Evolutionary conservation across 53 echinoderm and acorn worm species (phyloP).

Genomic region (Hippasteria phrygiana): DNA sequence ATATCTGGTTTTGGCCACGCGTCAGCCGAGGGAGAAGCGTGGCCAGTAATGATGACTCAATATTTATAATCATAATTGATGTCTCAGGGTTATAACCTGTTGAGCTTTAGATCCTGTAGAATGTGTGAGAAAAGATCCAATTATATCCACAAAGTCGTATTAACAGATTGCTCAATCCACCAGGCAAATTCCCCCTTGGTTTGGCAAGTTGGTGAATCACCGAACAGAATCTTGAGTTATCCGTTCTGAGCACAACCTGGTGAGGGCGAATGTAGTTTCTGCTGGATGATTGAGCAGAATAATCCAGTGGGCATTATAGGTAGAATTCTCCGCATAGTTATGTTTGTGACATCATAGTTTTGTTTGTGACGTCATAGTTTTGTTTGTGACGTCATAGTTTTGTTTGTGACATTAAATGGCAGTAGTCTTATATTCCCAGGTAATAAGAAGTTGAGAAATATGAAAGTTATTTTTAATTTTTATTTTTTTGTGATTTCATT

Average conservation of each 20-base stretch:
- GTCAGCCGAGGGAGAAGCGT: neutral
- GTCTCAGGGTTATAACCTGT: neutral
- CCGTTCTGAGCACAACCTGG: neutral
- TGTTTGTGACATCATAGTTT: too few relatives aligned
- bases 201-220: neutral
- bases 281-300: too few relatives aligned
- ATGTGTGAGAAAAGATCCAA: slow-evolving; percentile 24
- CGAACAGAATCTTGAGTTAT: neutral
- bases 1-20: neutral
- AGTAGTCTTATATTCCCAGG: too few relatives aligned
- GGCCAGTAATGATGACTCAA: slow-evolving; percentile 2
- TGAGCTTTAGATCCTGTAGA: slow-evolving; percentile 24
- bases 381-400: too few relatives aligned
- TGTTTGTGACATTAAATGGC: too few relatives aligned
- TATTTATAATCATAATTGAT: neutral
- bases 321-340: too few relatives aligned
- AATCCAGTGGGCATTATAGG: too few relatives aligned
- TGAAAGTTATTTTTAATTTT: too few relatives aligned
- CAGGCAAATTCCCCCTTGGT: neutral
- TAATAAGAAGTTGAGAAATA: too few relatives aligned
- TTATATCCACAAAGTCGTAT: slow-evolving; percentile 15
- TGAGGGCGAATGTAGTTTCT: neutral
- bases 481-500: too few relatives aligned
- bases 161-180: slow-evolving; percentile 11
- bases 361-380: too few relatives aligned